phyloP scores from a whole-genome alignment of 2,888 invertebrate genomes.

The Tiphia femorata region DNA sequence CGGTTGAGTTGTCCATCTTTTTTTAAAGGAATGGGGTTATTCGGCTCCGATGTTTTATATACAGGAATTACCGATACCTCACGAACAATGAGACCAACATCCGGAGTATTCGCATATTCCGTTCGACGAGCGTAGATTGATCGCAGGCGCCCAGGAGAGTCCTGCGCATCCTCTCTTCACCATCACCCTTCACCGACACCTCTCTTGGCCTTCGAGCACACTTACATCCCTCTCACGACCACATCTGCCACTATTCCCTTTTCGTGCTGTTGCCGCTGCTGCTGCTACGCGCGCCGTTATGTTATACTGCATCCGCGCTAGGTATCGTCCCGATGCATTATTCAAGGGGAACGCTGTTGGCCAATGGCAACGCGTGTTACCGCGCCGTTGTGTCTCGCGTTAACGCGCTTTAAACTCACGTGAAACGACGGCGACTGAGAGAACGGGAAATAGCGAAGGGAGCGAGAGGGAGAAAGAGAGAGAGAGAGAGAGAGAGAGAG shows the following conservation, averaged over 20 bases:
- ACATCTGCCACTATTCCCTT: slow-evolving; percentile 8
- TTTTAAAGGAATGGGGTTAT: too few relatives aligned
- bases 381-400: slow-evolving; percentile 56
- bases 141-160: slow-evolving; percentile 38
- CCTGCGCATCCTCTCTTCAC: slow-evolving; percentile 7
- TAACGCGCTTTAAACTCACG: slow-evolving; percentile 63
- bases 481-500: neutral
- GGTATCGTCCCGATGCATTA: slow-evolving; percentile 64
- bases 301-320: slow-evolving; percentile 52
- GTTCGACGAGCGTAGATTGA: slow-evolving; percentile 63
- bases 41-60: too few relatives aligned
- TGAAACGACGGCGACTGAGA: neutral
- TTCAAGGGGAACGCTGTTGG: slow-evolving; percentile 63
- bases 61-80: too few relatives aligned
- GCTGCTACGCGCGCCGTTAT: slow-evolving; percentile 7
- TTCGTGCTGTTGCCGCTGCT: too few relatives aligned
- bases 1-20: too few relatives aligned
- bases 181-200: too few relatives aligned
- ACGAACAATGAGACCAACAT: too few relatives aligned
- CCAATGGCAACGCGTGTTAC: slow-evolving; percentile 47
- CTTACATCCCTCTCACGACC: slow-evolving; percentile 1
- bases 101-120: slow-evolving; percentile 61
- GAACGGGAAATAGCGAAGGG: neutral
- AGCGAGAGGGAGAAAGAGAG: neutral
- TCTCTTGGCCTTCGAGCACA: too few relatives aligned